A percentile compares a stretch with the other conserved stretches of the same genome.
Evolutionary conservation across 1,140 invertebrate species (phyloP).

Genomic region (Euura saliciscinereae): DNA sequence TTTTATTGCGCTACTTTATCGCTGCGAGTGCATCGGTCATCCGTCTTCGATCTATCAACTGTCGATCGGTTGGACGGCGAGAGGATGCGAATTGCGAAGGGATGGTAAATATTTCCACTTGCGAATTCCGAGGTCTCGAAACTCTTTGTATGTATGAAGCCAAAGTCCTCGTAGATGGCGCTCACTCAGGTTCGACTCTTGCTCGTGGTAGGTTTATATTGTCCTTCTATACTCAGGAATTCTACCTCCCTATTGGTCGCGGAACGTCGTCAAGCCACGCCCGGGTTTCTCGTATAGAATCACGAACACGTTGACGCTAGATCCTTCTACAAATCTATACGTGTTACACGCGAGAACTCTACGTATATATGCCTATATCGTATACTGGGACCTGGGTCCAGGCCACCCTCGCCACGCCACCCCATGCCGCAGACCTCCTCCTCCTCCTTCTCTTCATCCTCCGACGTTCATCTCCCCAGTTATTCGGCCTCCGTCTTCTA

Average conservation of each 20-base stretch:
- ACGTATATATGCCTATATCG: not conserved
- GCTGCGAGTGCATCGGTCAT: not conserved
- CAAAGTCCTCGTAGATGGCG: not conserved
- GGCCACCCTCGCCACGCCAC: not conserved
- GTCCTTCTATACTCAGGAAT: slow-evolving; percentile 51
- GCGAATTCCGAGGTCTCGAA: too few relatives aligned
- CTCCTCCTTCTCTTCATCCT: slow-evolving; percentile 22
- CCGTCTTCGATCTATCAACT: slow-evolving; percentile 3
- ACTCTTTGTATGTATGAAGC: too few relatives aligned
- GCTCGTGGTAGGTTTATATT: slow-evolving; percentile 42
- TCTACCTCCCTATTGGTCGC: slow-evolving; percentile 52
- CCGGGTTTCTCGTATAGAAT: slow-evolving; percentile 51
- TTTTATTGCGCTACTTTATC: not conserved
- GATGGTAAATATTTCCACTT: too few relatives aligned
- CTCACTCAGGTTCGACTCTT: not conserved
- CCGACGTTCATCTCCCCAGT: not conserved
- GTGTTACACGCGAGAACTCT: not conserved
- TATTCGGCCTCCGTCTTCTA: slow-evolving; percentile 25
- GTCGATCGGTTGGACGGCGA: not conserved
- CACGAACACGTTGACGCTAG: slow-evolving; percentile 37
- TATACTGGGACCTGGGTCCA: not conserved
- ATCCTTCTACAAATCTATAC: not conserved
- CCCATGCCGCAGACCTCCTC: slow-evolving; percentile 3
- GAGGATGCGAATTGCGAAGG: not conserved
- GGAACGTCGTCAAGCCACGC: slow-evolving; percentile 57